Percentiles rank a stretch among this genome's conserved stretches.
These are phyloP conservation scores for Aethina tumida DNA, from an alignment of 1,140 invertebrate genomes.

Conservation along the genomic window DNA sequence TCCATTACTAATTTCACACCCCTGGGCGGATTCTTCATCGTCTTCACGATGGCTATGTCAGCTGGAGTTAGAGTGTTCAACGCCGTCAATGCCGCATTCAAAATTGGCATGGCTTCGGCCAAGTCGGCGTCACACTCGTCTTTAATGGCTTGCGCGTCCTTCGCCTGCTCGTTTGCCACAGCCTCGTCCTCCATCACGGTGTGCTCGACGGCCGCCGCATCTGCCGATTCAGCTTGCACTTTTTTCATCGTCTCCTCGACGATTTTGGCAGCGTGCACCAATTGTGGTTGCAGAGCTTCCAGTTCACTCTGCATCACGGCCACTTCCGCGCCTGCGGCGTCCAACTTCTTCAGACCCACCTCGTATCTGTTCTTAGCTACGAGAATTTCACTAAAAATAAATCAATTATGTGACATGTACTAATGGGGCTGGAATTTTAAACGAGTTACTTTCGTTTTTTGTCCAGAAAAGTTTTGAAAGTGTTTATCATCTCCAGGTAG, in stretches of 20 bases:
- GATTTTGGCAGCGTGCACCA: constrained; percentile 74
- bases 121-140: constrained; percentile 92
- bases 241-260: constrained; percentile 70
- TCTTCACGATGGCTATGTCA: constrained; percentile 92
- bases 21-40: constrained; percentile 95
- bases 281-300: constrained; percentile 74
- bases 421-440: constrained; percentile 4
- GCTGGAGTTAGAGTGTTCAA: constrained; percentile 83
- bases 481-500: constrained; percentile 85
- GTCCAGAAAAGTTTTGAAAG: constrained; percentile 74
- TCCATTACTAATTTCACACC: constrained; percentile 94
- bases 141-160: constrained; percentile 80
- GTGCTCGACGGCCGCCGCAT: constrained; percentile 68
- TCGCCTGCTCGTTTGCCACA: constrained; percentile 52
- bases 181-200: constrained; percentile 49
- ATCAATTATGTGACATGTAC: constrained; percentile 2
- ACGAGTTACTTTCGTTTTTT: constrained; percentile 59
- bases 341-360: constrained; percentile 78
- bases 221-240: constrained; percentile 73
- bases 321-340: constrained; percentile 73
- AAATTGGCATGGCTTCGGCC: constrained; percentile 84
- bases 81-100: constrained; percentile 81
- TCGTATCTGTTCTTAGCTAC: constrained; percentile 65
- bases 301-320: constrained; percentile 77
- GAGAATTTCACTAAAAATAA: constrained; percentile 46